A percentile compares a stretch with the other conserved stretches of the same genome.
Evolutionary conservation across 2,113 vertebrate genomes (phyloP).

Genomic region (Forbesichthys agassizii): DNA sequence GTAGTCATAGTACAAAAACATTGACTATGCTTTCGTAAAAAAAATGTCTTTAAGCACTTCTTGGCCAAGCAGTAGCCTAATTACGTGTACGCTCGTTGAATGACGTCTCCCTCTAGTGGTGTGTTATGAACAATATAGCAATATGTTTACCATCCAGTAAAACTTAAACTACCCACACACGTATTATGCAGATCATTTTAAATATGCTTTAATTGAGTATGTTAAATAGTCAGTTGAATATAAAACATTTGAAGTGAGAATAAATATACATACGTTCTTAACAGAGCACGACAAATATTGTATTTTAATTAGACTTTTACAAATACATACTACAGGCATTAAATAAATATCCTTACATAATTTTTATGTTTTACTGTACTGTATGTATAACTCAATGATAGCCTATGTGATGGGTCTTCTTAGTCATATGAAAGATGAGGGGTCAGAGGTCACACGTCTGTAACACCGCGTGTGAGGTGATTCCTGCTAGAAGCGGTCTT

Average conservation of each 20-base stretch:
- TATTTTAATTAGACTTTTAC: too few relatives aligned
- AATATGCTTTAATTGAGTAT: too few relatives aligned
- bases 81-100: neutral
- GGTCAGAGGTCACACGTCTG: conserved; percentile 69
- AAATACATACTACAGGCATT: too few relatives aligned
- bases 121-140: conserved; percentile 32
- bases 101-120: conserved; percentile 65
- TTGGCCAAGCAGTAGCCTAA: too few relatives aligned
- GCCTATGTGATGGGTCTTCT: neutral
- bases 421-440: conserved; percentile 63
- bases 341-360: too few relatives aligned
- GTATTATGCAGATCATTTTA: neutral
- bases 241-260: too few relatives aligned
- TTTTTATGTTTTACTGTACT: neutral
- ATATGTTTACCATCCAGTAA: conserved; percentile 37
- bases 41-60: too few relatives aligned
- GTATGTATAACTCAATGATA: neutral
- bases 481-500: conserved; percentile 62
- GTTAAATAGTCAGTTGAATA: too few relatives aligned
- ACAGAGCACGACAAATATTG: too few relatives aligned
- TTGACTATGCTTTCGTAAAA: too few relatives aligned
- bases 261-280: too few relatives aligned
- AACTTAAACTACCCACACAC: neutral
- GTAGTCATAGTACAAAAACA: too few relatives aligned
- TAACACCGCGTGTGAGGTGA: conserved; percentile 69